Base-by-base conservation (phyloP, 1,140 invertebrate genomes). In the Apis florea region DNA sequence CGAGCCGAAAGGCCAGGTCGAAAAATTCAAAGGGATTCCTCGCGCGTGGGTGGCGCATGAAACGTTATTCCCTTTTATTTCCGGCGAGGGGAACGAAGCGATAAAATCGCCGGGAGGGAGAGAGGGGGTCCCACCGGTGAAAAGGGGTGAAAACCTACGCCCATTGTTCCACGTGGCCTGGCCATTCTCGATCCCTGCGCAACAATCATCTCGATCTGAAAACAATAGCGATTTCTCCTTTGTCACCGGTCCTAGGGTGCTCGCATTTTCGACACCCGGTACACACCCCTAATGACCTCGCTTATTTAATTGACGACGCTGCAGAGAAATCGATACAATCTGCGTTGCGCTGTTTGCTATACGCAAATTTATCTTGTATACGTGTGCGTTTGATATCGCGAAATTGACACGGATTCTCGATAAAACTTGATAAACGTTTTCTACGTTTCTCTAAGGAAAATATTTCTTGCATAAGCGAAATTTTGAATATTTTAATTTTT, bases 11-110 rank as follows among this genome's bases (percentile, higher is more conserved):
- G 24, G 64, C 63, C 3, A 12, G 24, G 17, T 24, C 68, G 59
- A 86, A 86, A 83, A 83, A 88, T 85, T 88, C 54, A 85, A 81
- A 83, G 59, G 64, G 73, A 83, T 85, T 83, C 61, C 24, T 31
- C 26, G 72, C 26, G 72, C 70, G 51, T 78, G 77, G 26, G 71
- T 63, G 82, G 53, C 31, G 17, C 56, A 47, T 56, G 76, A 84
- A 84, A 80, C 63, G 79, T 88, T 83, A 88, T 88, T 83, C 85
- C 77, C 76, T 80, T 85, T 88, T 85, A 88, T 88, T 87, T 88
- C 86, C 85, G 77, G 15, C 59, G 51, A 8, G 21, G 80, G 69
- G 79, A 71, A 47, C 63, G 17, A 26, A 13, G 58, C 84, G 84
- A 88, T 88, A 85, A 88, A 83, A 88, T 88, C 81, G 63, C 58